Evolutionary conservation across 2,888 invertebrate species (phyloP).

Genomic region (Malachius bipustulatus): DNA sequence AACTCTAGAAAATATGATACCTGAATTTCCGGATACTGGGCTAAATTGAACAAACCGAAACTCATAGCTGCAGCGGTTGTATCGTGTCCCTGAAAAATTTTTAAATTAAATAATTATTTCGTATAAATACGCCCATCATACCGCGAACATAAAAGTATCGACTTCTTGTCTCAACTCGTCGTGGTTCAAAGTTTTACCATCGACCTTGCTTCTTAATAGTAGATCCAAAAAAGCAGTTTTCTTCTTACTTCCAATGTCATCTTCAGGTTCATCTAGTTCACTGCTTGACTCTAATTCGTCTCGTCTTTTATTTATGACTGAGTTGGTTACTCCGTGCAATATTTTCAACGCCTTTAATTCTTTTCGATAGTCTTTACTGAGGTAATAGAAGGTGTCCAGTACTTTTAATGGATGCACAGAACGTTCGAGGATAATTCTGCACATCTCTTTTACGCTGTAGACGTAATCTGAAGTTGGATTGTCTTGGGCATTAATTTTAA

Average conservation of each 20-base stretch:
- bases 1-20: slow-evolving; percentile 7
- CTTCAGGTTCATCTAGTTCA: slow-evolving; percentile 12
- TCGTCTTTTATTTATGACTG: slow-evolving; percentile 40
- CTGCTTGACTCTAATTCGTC: slow-evolving; percentile 10
- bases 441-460: slow-evolving; percentile 47
- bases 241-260: slow-evolving; percentile 22
- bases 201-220: slow-evolving; percentile 26
- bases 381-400: slow-evolving; percentile 36
- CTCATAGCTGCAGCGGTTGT: slow-evolving; percentile 16
- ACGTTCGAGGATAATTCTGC: slow-evolving; percentile 24
- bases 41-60: slow-evolving; percentile 13
- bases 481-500: slow-evolving; percentile 56
- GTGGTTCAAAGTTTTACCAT: slow-evolving; percentile 24
- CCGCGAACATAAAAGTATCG: slow-evolving; percentile 37
- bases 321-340: slow-evolving; percentile 43
- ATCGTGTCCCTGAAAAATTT: slow-evolving; percentile 17
- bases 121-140: slow-evolving; percentile 18
- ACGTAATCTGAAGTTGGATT: slow-evolving; percentile 60
- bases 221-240: slow-evolving; percentile 32
- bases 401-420: slow-evolving; percentile 37
- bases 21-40: slow-evolving; percentile 16
- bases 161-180: slow-evolving; percentile 34
- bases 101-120: not conserved
- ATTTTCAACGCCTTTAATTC: slow-evolving; percentile 39
- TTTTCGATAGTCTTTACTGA: slow-evolving; percentile 45